Evolutionary conservation across 1,140 invertebrate species (phyloP).

Genomic region (Physella acuta): DNA sequence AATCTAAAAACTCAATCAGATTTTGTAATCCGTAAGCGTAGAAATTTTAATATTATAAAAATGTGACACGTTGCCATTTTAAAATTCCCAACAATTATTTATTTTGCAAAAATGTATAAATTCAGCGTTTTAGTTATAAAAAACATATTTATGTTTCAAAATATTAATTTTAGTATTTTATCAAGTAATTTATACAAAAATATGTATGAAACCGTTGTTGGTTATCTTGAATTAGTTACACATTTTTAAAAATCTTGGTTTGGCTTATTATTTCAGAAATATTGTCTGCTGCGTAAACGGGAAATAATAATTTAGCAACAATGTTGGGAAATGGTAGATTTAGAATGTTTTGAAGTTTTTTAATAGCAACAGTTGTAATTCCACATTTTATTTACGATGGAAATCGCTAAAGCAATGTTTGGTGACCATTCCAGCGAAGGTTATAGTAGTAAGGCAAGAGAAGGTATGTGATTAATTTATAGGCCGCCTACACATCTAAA

Average conservation of each 20-base stretch:
- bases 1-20: too few relatives aligned
- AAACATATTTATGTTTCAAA: too few relatives aligned
- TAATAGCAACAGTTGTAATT: background rate
- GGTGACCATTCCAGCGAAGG: constrained; percentile 81
- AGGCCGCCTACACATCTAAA: too few relatives aligned
- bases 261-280: background rate
- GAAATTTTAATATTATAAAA: too few relatives aligned
- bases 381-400: constrained; percentile 31
- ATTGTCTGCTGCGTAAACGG: constrained; percentile 1
- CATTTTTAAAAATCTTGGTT: background rate
- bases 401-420: constrained; percentile 67
- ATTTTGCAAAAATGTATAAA: too few relatives aligned
- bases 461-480: too few relatives aligned
- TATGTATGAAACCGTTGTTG: background rate
- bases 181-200: too few relatives aligned
- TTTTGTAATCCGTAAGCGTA: too few relatives aligned
- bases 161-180: too few relatives aligned
- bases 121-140: too few relatives aligned
- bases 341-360: background rate
- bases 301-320: constrained; percentile 11
- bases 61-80: too few relatives aligned
- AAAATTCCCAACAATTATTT: too few relatives aligned
- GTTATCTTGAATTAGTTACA: background rate
- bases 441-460: constrained; percentile 64
- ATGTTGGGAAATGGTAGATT: background rate